Percentiles rank a stretch among this genome's conserved stretches.
phyloP scores from a whole-genome alignment of 2,888 invertebrate genomes.

The Anorthoa munda region DNA sequence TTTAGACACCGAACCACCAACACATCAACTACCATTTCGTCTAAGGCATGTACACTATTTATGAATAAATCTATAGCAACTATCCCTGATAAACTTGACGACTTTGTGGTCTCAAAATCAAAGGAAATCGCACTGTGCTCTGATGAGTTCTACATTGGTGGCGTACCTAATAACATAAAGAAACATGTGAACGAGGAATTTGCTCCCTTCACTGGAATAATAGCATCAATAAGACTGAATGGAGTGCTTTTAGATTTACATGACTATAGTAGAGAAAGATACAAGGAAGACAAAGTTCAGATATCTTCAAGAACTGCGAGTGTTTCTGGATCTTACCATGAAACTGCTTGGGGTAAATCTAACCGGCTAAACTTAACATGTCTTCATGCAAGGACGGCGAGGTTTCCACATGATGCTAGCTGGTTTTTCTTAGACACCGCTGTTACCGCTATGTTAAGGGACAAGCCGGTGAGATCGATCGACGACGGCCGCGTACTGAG shows the following conservation, averaged over 20 bases:
- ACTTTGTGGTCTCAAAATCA: not conserved
- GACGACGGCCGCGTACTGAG: constrained; percentile 83
- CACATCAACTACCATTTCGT: not conserved
- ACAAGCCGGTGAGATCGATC: constrained; percentile 74
- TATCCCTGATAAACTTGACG: not conserved
- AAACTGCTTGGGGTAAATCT: constrained; percentile 83
- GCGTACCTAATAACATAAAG: constrained; percentile 75
- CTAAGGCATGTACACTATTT: not conserved
- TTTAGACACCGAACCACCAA: not conserved
- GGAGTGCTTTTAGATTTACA: constrained; percentile 79
- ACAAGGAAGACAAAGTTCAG: constrained; percentile 77
- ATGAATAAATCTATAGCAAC: not conserved
- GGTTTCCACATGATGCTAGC: constrained; percentile 74
- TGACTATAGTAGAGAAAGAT: constrained; percentile 77
- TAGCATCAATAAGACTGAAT: constrained; percentile 81
- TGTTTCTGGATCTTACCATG: constrained; percentile 85
- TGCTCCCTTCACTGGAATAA: constrained; percentile 75
- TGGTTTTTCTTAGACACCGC: constrained; percentile 83
- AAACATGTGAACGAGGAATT: constrained; percentile 72
- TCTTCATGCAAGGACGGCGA: constrained; percentile 78
- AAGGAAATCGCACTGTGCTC: constrained; percentile 71
- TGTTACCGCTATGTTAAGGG: constrained; percentile 66
- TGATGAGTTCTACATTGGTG: constrained; percentile 84
- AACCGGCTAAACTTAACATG: constrained; percentile 84
- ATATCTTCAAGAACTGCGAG: constrained; percentile 85